Base-by-base conservation (phyloP, 2,888 invertebrate species). In the Stenchaetothrips biformis region DNA sequence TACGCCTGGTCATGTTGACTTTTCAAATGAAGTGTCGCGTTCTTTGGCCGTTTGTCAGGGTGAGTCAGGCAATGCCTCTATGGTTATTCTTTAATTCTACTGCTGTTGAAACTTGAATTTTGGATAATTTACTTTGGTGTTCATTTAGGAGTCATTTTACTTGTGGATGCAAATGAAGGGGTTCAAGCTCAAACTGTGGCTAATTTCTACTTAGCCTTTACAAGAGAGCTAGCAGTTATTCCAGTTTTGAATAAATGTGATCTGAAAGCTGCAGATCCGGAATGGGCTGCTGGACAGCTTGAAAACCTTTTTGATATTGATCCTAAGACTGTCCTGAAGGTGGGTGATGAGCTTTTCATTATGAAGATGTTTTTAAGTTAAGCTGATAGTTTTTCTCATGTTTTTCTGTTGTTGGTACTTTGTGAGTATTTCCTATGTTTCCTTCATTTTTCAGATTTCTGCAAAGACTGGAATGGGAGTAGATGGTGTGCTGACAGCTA, bases 1-100 rank as follows among this genome's bases (percentile, higher is more conserved):
- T 86, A 99, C 99, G 25, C 99, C 99, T 7, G 98, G 99, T 2
- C 99, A 99, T 90, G 98, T 98, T 0, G 99, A 99, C 87, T 99
- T 99, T 87, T 93, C 95, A 21, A 97, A 95, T 88, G 98, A 99
- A 90, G 98, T 97, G 83, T 92, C 95, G 0, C 89, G 98, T 80
- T 98, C 98, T 79, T 89, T 99, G 80, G 91, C 94, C 81, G 96
- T 97, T 79, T 98, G 97, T 85, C 96, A 98, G 89, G 84, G 67
- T 74, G 25, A 59, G 59, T 59, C 18, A 37, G 37, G 4, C 4
- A 37, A 37, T 37, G 37, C 37, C 37, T 37, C 37, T 37, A 37
- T 37, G 37, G 4, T 1, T 4, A 37, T 37, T 37, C 4, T 37
- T 37, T 4, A 4, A 37, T 37, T 37, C 37, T 37, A 2, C 37